These are phyloP conservation scores for Schizopygopsis pylzovi DNA, from an alignment of 2,797 vertebrate species.

Conservation along the genomic window DNA sequence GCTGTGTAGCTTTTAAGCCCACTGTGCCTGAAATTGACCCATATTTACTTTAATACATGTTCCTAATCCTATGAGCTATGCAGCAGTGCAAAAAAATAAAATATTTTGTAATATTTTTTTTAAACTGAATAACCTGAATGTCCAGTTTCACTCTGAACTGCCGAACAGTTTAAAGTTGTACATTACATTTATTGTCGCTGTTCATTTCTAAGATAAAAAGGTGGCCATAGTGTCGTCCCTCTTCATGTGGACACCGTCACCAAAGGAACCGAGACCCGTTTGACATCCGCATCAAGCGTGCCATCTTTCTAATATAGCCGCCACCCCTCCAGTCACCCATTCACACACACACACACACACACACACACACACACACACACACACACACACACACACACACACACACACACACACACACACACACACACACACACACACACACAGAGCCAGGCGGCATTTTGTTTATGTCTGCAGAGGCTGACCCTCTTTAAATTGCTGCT, in stretches of 20 bases:
- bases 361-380: neutral
- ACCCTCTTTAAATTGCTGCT: slow-evolving; percentile 98
- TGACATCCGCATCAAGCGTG: slow-evolving; percentile 57
- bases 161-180: neutral
- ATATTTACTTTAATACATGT: neutral
- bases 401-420: neutral
- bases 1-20: neutral
- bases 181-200: slow-evolving; percentile 10
- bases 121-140: neutral
- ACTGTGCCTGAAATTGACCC: neutral
- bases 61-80: neutral
- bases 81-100: neutral
- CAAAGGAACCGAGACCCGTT: slow-evolving; percentile 40
- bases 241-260: slow-evolving; percentile 43
- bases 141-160: neutral
- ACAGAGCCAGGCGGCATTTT: slow-evolving; percentile 71
- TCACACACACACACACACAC: neutral
- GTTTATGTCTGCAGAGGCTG: slow-evolving; percentile 85
- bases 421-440: neutral
- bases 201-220: slow-evolving; percentile 39
- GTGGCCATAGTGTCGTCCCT: slow-evolving; percentile 14
- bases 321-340: slow-evolving; percentile 69
- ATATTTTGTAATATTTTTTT: neutral
- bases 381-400: too few species aligned
- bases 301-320: slow-evolving; percentile 59